These are phyloP conservation scores for Nephila pilipes DNA, from an alignment of 1,140 invertebrate genomes.

Conservation along the genomic window DNA sequence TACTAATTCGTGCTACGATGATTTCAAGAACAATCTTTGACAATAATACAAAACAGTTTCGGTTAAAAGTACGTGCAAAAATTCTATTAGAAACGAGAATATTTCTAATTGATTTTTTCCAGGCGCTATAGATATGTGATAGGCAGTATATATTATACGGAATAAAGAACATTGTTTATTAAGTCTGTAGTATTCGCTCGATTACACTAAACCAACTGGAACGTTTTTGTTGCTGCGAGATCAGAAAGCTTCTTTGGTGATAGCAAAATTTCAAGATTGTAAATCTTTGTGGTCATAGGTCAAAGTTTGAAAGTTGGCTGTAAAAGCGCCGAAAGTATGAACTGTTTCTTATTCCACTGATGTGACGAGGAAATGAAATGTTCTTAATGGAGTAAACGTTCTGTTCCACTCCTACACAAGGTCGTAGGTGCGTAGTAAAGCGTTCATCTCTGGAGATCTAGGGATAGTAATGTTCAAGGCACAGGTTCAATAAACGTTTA, in stretches of 20 bases:
- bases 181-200: too few species aligned
- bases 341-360: neutral
- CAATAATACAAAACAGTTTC: too few species aligned
- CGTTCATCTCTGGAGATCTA: neutral
- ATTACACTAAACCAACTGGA: neutral
- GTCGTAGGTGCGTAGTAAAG: slow-evolving; percentile 44
- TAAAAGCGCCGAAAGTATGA: neutral
- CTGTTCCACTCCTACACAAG: slow-evolving; percentile 3
- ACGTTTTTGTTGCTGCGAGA: neutral
- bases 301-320: neutral
- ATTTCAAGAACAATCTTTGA: too few species aligned
- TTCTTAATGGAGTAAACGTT: slow-evolving; percentile 29
- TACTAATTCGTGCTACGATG: too few species aligned
- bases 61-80: too few species aligned
- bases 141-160: too few species aligned
- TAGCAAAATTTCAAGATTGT: neutral
- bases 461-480: slow-evolving; percentile 20
- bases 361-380: slow-evolving; percentile 12
- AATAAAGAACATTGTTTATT: too few species aligned
- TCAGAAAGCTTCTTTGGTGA: neutral
- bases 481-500: slow-evolving; percentile 40
- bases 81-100: too few species aligned
- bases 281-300: neutral
- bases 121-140: too few species aligned
- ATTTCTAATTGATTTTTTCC: too few species aligned